Conservation (phyloP, 2,888 invertebrate genomes). For the Mallateleia sp. region DNA sequence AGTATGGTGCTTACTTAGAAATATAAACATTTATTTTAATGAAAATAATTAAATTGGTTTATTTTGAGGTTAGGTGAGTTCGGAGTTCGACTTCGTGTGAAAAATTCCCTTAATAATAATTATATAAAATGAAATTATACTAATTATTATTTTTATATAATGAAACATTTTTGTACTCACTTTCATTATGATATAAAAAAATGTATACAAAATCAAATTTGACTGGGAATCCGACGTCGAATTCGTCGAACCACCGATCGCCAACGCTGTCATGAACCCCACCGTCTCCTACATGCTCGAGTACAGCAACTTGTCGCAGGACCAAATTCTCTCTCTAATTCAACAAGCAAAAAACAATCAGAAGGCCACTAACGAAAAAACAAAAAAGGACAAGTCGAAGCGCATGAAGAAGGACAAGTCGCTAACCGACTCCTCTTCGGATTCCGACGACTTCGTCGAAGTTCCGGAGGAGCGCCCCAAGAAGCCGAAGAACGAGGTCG, state of each 20-base stretch:
- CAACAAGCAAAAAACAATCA: constrained; percentile 85
- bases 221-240: constrained; percentile 81
- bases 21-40: too few relatives aligned
- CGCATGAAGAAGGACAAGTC: constrained; percentile 5
- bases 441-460: constrained; percentile 73
- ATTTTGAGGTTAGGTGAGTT: too few relatives aligned
- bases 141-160: too few relatives aligned
- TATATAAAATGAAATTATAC: too few relatives aligned
- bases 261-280: constrained; percentile 62
- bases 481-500: constrained; percentile 6
- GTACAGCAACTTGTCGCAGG: constrained; percentile 93
- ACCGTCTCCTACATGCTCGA: constrained; percentile 92
- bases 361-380: constrained; percentile 39
- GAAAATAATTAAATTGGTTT: too few relatives aligned
- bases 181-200: too few relatives aligned
- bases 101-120: too few relatives aligned
- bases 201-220: too few relatives aligned
- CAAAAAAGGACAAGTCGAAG: constrained; percentile 40
- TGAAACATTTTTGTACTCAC: too few relatives aligned
- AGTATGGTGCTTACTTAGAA: too few relatives aligned
- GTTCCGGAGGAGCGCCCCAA: constrained; percentile 40
- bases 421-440: constrained; percentile 73
- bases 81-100: too few relatives aligned
- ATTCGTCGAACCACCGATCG: constrained; percentile 79
- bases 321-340: constrained; percentile 91